Conservation (phyloP, 2,888 invertebrate species). For the Standfussiana lucernea region DNA sequence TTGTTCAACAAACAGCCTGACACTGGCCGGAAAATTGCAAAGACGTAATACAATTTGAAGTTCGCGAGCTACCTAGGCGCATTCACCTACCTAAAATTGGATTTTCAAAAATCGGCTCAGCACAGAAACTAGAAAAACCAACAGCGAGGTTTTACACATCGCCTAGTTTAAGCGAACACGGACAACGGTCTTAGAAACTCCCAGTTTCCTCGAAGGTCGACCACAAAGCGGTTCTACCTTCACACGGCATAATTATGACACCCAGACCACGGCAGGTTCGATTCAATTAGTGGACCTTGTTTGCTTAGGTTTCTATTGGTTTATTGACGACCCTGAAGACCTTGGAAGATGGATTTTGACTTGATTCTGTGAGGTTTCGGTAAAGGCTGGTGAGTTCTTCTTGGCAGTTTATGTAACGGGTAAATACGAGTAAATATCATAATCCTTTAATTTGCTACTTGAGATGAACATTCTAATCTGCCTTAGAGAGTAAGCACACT, state of each 20-base stretch:
- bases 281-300: slow-evolving; percentile 67
- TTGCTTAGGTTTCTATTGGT: slow-evolving; percentile 75
- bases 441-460: neutral
- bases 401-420: neutral
- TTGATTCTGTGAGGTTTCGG: neutral
- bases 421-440: neutral
- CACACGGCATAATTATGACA: slow-evolving; percentile 45
- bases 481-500: neutral
- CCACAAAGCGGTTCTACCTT: slow-evolving; percentile 32
- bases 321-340: slow-evolving; percentile 71
- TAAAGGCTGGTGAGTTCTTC: neutral
- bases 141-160: too few species aligned
- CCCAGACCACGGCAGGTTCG: slow-evolving; percentile 6
- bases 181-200: neutral
- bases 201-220: slow-evolving; percentile 16
- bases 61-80: too few species aligned
- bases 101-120: neutral
- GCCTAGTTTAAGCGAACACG: too few species aligned
- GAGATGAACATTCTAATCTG: neutral
- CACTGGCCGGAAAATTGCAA: too few species aligned
- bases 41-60: too few species aligned
- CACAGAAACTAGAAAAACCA: neutral
- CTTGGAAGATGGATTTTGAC: slow-evolving; percentile 52
- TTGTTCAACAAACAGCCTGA: too few species aligned
- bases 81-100: too few species aligned